Evolutionary conservation across 2,888 invertebrate genomes (phyloP), one percentile per base, ranked within the genome.

Genomic region (Podotricha telesiphe): DNA sequence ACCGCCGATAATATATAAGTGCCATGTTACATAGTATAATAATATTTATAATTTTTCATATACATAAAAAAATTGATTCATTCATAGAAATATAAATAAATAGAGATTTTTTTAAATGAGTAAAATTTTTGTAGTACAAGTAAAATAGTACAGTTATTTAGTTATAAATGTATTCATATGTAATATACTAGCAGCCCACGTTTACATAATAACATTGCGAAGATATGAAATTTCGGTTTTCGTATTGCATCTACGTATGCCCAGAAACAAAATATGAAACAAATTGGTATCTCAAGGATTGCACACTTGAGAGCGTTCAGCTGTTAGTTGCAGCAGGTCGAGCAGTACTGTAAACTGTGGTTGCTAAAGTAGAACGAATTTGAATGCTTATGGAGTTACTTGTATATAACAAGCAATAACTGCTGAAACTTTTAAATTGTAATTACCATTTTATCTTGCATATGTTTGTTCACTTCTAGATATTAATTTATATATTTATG

Each of bases 281-380:
- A 70, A 70, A 67, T 67, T 70, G 64, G 67, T 59, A 70, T 67
- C 59, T 64, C 64, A 22, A 64, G 65, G 20, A 65, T 50, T 65
- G 65, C 62, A 56, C 65, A 65, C 65, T 58, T 53, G 62, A 62
- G 58, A 66, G 45, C 66, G 61, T 69, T 51, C 20, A 50, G 47
- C 19, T 56, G 45, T 59, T 64, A 62, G 69, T 69, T 61, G 50
- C 58, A 65, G 42, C 48, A 63, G 56, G 65, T 34, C 37, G 50
- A 59, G 50, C 55, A 66, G 48, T 48, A 4, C 8, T 62, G 50
- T 37, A 50, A 62, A 62, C 50, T 62, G 62, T 37, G 22, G 59
- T 11, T 59, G 45, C 28, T 45, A 45, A 11, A 11, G 28, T n/a
- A 28, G 59, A 45, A 59, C 45, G 22, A 45, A 59, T 28, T 22